Percentiles rank a stretch among this genome's conserved stretches.
These are phyloP conservation scores for Epicampocera succincta DNA, from an alignment of 2,888 invertebrate genomes.

Conservation along the genomic window DNA sequence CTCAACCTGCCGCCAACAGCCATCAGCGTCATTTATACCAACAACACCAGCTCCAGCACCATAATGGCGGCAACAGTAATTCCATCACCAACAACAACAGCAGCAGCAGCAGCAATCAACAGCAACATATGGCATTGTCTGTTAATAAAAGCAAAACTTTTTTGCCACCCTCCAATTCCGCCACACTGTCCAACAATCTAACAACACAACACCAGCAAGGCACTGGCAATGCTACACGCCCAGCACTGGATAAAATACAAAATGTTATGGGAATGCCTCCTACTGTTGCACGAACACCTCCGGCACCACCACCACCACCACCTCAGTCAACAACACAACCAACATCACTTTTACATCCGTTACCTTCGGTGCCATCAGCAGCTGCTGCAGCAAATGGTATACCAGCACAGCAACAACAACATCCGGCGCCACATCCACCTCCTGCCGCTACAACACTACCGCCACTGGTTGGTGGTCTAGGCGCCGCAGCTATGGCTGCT, in stretches of 20 bases:
- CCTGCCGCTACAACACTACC: constrained; percentile 52
- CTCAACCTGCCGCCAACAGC: constrained; percentile 37
- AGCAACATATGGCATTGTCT: constrained; percentile 44
- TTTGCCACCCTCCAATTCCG: constrained; percentile 57
- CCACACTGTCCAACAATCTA: constrained; percentile 40
- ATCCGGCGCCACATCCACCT: constrained; percentile 45
- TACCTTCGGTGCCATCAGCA: constrained; percentile 25
- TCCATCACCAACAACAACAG: constrained; percentile 33
- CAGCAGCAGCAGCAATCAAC: constrained; percentile 31
- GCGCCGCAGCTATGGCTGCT: constrained; percentile 76
- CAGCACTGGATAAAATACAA: constrained; percentile 49
- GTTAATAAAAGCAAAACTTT: constrained; percentile 60
- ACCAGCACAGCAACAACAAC: constrained; percentile 46
- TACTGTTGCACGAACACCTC: constrained; percentile 25
- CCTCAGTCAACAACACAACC: constrained; percentile 12
- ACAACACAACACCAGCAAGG: constrained; percentile 24
- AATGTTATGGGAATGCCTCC: constrained; percentile 52
- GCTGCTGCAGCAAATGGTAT: constrained; percentile 44
- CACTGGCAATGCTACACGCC: constrained; percentile 36
- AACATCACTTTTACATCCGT: constrained; percentile 13
- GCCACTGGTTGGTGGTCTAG: constrained; percentile 63
- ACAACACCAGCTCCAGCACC: constrained; percentile 47
- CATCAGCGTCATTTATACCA: constrained; percentile 41
- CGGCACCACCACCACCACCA: constrained; percentile 23
- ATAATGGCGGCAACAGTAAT: constrained; percentile 30